phyloP scores from a whole-genome alignment of 2,113 vertebrate species.

The Leucoraja erinaceus region DNA sequence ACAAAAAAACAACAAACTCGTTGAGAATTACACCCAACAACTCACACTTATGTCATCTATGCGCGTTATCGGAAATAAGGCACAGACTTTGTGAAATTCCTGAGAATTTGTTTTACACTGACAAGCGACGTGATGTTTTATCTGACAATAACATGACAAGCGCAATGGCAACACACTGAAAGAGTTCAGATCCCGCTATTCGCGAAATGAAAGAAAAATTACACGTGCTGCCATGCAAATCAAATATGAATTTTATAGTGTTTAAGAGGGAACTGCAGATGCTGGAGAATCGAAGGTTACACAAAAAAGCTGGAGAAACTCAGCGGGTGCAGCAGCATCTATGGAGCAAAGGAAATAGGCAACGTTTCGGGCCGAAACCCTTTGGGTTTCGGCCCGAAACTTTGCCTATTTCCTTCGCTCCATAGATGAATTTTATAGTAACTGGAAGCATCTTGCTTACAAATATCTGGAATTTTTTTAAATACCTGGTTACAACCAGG shows the following conservation, averaged over 20 bases:
- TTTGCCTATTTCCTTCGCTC: no score
- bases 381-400: no score
- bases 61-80: constrained; percentile 43
- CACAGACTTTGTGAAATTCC: not conserved
- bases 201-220: not conserved
- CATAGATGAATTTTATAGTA: not conserved
- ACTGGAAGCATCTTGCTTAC: not conserved
- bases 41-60: constrained; percentile 21
- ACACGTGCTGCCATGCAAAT: no score
- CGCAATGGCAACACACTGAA: not conserved
- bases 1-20: constrained; percentile 40
- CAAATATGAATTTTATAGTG: not conserved
- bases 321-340: no score
- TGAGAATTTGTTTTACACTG: not conserved
- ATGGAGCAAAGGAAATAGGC: no score
- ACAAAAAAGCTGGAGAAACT: no score
- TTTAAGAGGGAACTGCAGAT: no score
- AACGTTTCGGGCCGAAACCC: no score
- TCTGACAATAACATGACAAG: not conserved
- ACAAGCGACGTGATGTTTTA: no score
- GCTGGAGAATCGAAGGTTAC: no score
- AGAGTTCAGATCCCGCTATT: not conserved
- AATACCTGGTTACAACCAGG: not conserved
- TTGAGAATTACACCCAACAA: not conserved
- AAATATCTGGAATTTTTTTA: not conserved